Evolutionary conservation across 2,888 invertebrate genomes (phyloP).

Genomic region (Argynnis bischoffii): DNA sequence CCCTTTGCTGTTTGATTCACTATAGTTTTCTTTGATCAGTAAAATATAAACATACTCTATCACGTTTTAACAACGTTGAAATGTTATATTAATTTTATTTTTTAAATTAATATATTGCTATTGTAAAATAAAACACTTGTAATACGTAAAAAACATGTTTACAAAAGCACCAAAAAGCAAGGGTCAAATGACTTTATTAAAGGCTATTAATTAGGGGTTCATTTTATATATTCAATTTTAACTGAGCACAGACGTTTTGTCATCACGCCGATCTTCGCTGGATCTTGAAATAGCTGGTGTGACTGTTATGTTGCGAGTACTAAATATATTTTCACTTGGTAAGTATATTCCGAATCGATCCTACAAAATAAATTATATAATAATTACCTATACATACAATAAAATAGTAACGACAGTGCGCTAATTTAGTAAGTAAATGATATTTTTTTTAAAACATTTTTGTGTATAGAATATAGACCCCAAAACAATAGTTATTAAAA

Average conservation of each 20-base stretch:
- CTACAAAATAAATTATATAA: constrained; percentile 44
- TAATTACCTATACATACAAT: too few species aligned
- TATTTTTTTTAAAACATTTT: too few species aligned
- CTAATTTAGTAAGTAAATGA: too few species aligned
- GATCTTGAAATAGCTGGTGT: constrained; percentile 57
- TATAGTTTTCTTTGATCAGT: constrained; percentile 7
- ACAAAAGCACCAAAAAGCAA: too few species aligned
- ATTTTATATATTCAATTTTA: constrained; percentile 11
- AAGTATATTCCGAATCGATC: constrained; percentile 73
- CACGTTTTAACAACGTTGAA: background rate
- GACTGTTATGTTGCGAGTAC: constrained; percentile 53
- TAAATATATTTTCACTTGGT: constrained; percentile 46
- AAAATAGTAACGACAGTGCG: background rate
- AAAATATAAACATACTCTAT: background rate
- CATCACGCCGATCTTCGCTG: constrained; percentile 20
- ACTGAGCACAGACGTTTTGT: constrained; percentile 1
- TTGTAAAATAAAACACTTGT: too few species aligned
- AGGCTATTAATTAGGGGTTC: background rate
- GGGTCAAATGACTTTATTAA: background rate
- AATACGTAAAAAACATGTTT: too few species aligned
- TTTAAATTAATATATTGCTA: too few species aligned
- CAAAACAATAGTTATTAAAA: too few species aligned
- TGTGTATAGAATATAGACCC: too few species aligned
- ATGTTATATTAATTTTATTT: too few species aligned
- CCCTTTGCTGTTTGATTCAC: constrained; percentile 3